Evolutionary conservation across 2,888 invertebrate species (phyloP).

Genomic region (Temnothorax unifasciatus): DNA sequence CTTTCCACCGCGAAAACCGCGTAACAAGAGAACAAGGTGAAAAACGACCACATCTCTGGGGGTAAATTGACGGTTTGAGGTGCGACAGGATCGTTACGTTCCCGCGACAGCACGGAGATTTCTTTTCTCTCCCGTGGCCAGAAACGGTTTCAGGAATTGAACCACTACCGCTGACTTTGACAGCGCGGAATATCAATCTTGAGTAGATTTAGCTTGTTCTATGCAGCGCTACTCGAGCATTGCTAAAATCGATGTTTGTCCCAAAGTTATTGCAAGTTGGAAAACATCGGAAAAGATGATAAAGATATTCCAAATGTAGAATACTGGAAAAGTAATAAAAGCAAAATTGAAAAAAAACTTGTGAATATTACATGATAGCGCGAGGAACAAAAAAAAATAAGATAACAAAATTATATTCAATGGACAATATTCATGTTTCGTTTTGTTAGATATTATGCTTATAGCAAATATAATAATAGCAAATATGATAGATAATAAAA

Average conservation of each 20-base stretch:
- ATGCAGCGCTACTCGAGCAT: not conserved
- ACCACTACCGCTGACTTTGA: slow-evolving; percentile 46
- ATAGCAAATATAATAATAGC: not conserved
- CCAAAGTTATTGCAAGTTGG: slow-evolving; percentile 1
- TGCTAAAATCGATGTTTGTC: not conserved
- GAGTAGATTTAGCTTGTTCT: slow-evolving; percentile 35
- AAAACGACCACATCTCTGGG: slow-evolving; percentile 52
- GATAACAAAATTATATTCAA: not conserved
- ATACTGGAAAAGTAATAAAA: not conserved
- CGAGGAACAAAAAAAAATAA: not conserved
- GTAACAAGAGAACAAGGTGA: slow-evolving; percentile 55
- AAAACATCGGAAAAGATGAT: slow-evolving; percentile 14
- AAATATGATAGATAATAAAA: not conserved
- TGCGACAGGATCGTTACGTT: slow-evolving; percentile 53
- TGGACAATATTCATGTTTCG: not conserved
- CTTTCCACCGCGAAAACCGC: slow-evolving; percentile 28
- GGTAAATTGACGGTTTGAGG: slow-evolving; percentile 55
- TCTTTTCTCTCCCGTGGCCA: slow-evolving; percentile 51
- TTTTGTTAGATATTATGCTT: not conserved
- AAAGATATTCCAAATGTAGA: not conserved
- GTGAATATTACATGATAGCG: not conserved
- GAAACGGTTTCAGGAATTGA: slow-evolving; percentile 38
- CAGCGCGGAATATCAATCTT: slow-evolving; percentile 53
- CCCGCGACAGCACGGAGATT: slow-evolving; percentile 50
- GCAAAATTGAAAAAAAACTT: not conserved